Percentiles rank a stretch among this genome's conserved stretches.
Conservation (phyloP, 2,888 invertebrate species). For the Troides oblongomaculatus region DNA sequence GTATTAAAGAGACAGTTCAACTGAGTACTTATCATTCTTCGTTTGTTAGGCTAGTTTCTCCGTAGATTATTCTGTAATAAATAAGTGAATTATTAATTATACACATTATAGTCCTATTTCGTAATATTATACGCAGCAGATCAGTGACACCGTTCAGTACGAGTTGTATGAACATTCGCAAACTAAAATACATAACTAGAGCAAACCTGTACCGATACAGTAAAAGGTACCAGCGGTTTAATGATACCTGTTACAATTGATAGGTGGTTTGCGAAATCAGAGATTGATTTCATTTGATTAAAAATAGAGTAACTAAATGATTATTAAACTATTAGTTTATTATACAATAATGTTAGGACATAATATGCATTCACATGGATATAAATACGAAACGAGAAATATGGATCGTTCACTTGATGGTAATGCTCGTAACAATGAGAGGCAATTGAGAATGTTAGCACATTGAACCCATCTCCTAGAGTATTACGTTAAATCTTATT, state of each 20-base stretch:
- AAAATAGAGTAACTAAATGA: not conserved
- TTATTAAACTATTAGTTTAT: not conserved
- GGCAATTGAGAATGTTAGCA: too few relatives aligned
- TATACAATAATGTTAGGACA: too few relatives aligned
- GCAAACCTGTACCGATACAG: slow-evolving; percentile 5
- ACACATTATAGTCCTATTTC: not conserved
- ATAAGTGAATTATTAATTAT: not conserved
- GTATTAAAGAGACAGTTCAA: too few relatives aligned
- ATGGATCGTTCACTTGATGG: too few relatives aligned
- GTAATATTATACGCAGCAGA: not conserved
- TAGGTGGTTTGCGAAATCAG: slow-evolving; percentile 11
- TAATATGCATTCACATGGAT: too few relatives aligned
- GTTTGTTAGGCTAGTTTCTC: too few relatives aligned
- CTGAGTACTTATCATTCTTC: too few relatives aligned
- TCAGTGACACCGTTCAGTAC: not conserved
- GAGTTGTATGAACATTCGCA: slow-evolving; percentile 7
- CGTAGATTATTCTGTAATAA: too few relatives aligned
- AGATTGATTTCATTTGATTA: not conserved
- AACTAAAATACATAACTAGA: not conserved
- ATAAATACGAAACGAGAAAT: too few relatives aligned
- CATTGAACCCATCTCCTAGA: too few relatives aligned
- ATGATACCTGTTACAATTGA: slow-evolving; percentile 16
- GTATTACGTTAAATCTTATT: too few relatives aligned
- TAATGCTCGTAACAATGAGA: too few relatives aligned
- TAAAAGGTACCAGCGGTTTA: slow-evolving; percentile 1